Evolutionary conservation across 2,797 vertebrate genomes (phyloP).

Genomic region (Gymnoscopelus braueri): DNA sequence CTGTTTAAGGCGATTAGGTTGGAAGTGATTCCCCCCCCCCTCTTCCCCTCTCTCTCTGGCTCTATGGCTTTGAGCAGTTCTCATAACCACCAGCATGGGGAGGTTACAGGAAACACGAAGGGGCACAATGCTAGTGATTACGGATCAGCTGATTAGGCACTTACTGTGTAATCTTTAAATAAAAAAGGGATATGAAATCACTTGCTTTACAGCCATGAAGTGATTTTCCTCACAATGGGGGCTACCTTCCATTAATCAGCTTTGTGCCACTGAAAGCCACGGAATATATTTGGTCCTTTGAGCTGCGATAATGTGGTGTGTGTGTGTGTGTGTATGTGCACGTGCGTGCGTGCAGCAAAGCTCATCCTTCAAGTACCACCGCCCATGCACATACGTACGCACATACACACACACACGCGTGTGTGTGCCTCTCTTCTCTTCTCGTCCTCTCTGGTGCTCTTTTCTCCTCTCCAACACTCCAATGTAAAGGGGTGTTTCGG

Average conservation of each 20-base stretch:
- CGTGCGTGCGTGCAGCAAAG: too few species aligned
- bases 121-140: conserved; percentile 80
- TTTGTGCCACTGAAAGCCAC: conserved; percentile 73
- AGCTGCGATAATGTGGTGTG: conserved; percentile 63
- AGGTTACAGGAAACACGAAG: conserved; percentile 66
- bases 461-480: background rate
- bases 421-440: background rate
- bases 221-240: conserved; percentile 80
- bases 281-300: conserved; percentile 77
- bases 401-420: too few species aligned
- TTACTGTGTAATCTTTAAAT: conserved; percentile 82
- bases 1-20: conserved; percentile 71
- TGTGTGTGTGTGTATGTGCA: too few species aligned
- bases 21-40: conserved; percentile 37
- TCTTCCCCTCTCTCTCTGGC: conserved; percentile 7
- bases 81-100: conserved; percentile 48
- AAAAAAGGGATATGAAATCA: conserved; percentile 80
- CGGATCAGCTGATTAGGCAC: conserved; percentile 82
- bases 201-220: conserved; percentile 79
- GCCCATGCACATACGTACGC: conserved; percentile 7
- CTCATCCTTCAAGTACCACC: too few species aligned
- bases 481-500: conserved; percentile 5
- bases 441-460: background rate
- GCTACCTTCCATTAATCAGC: conserved; percentile 81
- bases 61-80: conserved; percentile 26